These are phyloP conservation scores for Papilio helenus DNA, from an alignment of 1,140 invertebrate genomes.

Conservation along the genomic window DNA sequence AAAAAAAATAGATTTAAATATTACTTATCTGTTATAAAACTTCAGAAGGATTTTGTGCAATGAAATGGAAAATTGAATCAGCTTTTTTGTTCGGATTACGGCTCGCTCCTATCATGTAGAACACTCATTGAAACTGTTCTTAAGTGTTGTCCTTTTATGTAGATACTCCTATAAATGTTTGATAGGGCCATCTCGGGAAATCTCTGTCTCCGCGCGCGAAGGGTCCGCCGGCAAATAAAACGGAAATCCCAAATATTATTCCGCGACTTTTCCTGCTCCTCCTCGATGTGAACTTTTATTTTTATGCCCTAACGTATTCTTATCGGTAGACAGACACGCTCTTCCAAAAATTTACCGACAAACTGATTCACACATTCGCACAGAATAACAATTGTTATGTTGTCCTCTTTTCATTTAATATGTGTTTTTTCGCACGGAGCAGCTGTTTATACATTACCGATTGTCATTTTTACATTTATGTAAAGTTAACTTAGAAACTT, in stretches of 20 bases:
- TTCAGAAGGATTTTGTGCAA: conserved; percentile 39
- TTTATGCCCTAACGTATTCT: conserved; percentile 82
- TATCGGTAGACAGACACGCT: conserved; percentile 79
- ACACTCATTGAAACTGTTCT: conserved; percentile 81
- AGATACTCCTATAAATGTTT: conserved; percentile 82
- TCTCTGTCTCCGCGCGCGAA: conserved; percentile 81
- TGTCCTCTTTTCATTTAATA: conserved; percentile 2
- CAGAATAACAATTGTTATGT: conserved; percentile 37
- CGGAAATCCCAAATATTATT: conserved; percentile 82
- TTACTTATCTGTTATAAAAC: conserved; percentile 26
- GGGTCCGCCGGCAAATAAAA: conserved; percentile 83
- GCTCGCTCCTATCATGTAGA: conserved; percentile 57
- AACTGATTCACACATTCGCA: conserved; percentile 51
- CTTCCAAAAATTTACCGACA: conserved; percentile 69
- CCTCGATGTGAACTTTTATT: conserved; percentile 81
- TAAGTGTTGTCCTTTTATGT: conserved; percentile 82
- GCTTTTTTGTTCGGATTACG: conserved; percentile 53
- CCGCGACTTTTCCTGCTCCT: conserved; percentile 77
- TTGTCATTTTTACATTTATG: neutral
- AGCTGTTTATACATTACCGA: neutral
- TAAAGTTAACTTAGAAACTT: neutral
- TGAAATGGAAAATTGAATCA: conserved; percentile 73
- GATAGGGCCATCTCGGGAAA: conserved; percentile 82
- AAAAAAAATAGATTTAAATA: neutral
- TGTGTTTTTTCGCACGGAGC: neutral